phyloP scores from a whole-genome alignment of 2,113 vertebrate genomes.

The Pygoscelis antarcticus region DNA sequence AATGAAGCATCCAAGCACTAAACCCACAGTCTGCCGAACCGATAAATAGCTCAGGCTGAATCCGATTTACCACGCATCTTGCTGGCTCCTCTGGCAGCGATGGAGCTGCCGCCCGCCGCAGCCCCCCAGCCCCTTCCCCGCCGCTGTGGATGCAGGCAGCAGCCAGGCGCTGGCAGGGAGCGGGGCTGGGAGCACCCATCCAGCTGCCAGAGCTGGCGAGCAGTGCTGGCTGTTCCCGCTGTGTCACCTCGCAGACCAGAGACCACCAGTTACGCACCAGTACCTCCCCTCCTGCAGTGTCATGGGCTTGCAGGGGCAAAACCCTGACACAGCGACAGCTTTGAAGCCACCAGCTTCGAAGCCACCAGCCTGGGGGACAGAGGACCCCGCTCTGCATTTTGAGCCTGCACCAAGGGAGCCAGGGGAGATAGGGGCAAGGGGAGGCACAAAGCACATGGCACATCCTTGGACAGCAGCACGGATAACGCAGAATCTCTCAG shows the following conservation, averaged over 20 bases:
- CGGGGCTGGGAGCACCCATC: not conserved
- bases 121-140: not conserved
- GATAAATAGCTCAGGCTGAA: conserved; percentile 43
- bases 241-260: not conserved
- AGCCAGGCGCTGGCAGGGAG: not conserved
- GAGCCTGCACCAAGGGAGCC: not conserved
- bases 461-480: not conserved
- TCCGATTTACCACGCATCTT: not conserved
- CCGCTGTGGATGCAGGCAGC: rapidly evolving
- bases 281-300: not conserved
- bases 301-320: not conserved
- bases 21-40: conserved; percentile 46
- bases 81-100: not conserved
- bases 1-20: conserved; percentile 77
- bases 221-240: rapidly evolving
- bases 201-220: rapidly evolving
- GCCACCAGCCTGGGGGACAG: not conserved
- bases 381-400: not conserved
- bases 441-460: not conserved
- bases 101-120: not conserved
- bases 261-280: not conserved
- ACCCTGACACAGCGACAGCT: not conserved
- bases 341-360: not conserved
- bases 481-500: not conserved
- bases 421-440: not conserved